Evolutionary conservation across 2,888 invertebrate genomes (phyloP).

Genomic region (Sphaerophoria rueppellii): DNA sequence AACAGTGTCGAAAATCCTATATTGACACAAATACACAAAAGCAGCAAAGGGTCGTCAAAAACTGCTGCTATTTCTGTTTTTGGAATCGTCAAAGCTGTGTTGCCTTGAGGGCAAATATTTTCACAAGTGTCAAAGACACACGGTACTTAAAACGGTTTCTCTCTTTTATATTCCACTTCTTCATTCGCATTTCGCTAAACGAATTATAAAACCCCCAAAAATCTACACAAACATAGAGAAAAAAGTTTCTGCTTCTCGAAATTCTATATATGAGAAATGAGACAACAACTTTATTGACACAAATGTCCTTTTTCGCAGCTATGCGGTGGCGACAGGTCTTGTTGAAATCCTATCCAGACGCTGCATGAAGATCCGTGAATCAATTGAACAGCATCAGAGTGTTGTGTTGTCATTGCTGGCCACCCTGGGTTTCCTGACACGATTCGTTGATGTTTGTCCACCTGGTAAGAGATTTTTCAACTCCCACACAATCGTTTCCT

Average conservation of each 20-base stretch:
- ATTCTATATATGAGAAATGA: background rate
- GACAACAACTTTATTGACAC: conserved; percentile 69
- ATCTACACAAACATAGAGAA: conserved; percentile 5
- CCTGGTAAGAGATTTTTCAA: conserved; percentile 77
- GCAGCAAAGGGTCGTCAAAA: conserved; percentile 59
- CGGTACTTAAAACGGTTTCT: conserved; percentile 79
- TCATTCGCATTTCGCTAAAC: conserved; percentile 64
- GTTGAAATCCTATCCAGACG: conserved; percentile 89
- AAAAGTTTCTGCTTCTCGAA: background rate
- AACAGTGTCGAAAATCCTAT: conserved; percentile 67
- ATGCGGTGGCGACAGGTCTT: conserved; percentile 90
- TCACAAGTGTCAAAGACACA: conserved; percentile 83
- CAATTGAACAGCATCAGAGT: conserved; percentile 83
- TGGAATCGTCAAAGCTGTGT: conserved; percentile 74
- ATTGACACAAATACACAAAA: conserved; percentile 73
- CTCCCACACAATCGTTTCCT: conserved; percentile 36
- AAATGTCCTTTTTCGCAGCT: conserved; percentile 84
- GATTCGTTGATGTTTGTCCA: conserved; percentile 82
- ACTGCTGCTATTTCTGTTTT: conserved; percentile 32
- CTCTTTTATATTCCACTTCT: conserved; percentile 44
- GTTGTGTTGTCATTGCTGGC: conserved; percentile 81
- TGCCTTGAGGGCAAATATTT: conserved; percentile 80
- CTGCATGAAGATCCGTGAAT: conserved; percentile 87
- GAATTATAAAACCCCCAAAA: conserved; percentile 61
- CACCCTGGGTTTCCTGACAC: conserved; percentile 81